These are phyloP conservation scores for Noctua janthe DNA, from an alignment of 2,888 invertebrate species.

Conservation along the genomic window DNA sequence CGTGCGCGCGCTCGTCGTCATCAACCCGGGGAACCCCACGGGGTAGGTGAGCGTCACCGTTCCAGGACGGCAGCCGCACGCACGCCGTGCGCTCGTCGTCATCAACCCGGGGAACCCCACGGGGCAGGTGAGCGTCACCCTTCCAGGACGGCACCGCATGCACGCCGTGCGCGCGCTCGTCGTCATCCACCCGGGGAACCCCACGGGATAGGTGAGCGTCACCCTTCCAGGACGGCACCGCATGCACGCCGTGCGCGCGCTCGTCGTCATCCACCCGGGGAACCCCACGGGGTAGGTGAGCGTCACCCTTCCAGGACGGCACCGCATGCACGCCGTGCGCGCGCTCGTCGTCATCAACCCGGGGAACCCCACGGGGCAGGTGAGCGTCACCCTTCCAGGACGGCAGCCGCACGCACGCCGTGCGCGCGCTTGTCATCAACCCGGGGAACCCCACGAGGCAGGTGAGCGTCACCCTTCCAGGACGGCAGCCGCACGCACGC, in stretches of 20 bases:
- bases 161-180: conserved; percentile 96
- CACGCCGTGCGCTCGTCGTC: conserved; percentile 96
- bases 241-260: conserved; percentile 93
- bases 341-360: conserved; percentile 99
- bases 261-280: conserved; percentile 99
- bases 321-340: conserved; percentile 92
- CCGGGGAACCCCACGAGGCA: conserved; percentile 99
- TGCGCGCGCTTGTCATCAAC: conserved; percentile 98
- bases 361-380: conserved; percentile 99
- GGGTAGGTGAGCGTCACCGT: conserved; percentile 92
- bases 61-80: conserved; percentile 90
- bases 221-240: conserved; percentile 92
- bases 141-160: conserved; percentile 90
- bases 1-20: conserved; percentile 97
- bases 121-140: conserved; percentile 94
- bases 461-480: conserved; percentile 85
- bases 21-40: conserved; percentile 99
- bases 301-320: too few relatives aligned
- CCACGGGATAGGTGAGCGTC: conserved; percentile 96
- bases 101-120: conserved; percentile 99
- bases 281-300: conserved; percentile 97
- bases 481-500: conserved; percentile 91
- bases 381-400: conserved; percentile 89
- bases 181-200: conserved; percentile 99
- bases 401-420: conserved; percentile 91